Conservation (phyloP, 2,888 invertebrate genomes). For the Seira sanloemensis region DNA sequence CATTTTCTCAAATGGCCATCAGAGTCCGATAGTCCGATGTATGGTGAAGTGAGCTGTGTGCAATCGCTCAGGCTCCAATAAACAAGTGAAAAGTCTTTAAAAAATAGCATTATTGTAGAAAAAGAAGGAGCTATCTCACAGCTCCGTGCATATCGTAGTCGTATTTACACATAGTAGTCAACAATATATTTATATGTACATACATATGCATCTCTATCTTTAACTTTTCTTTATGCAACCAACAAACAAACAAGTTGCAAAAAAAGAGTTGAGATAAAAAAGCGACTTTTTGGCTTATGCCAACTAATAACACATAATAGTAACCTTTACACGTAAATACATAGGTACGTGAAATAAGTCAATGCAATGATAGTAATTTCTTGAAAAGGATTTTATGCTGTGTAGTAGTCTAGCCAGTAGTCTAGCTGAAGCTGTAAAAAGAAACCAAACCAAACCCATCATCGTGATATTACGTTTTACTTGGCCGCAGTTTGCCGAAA, state of each 20-base stretch:
- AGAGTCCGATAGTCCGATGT: no score
- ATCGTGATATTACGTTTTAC: no score
- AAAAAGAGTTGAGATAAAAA: neutral
- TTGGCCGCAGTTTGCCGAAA: no score
- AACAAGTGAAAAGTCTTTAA: neutral
- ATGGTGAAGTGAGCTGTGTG: neutral
- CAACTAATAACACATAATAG: constrained; percentile 16
- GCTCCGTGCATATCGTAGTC: no score
- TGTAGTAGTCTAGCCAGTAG: neutral
- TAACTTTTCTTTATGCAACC: neutral
- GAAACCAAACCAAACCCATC: neutral
- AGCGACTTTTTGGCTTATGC: constrained; percentile 33
- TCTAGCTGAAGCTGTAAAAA: neutral
- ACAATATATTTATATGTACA: no score
- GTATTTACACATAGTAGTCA: no score
- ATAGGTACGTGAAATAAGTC: neutral
- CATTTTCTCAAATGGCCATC: neutral
- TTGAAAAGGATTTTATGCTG: neutral
- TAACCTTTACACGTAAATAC: neutral
- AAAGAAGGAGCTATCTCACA: no score
- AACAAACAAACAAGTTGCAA: constrained; percentile 34
- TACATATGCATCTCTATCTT: no score
- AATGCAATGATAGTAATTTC: neutral
- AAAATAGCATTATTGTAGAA: no score
- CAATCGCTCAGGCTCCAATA: neutral